Evolutionary conservation across 2,888 invertebrate genomes (phyloP).

Genomic region (Tortricodes alternella): DNA sequence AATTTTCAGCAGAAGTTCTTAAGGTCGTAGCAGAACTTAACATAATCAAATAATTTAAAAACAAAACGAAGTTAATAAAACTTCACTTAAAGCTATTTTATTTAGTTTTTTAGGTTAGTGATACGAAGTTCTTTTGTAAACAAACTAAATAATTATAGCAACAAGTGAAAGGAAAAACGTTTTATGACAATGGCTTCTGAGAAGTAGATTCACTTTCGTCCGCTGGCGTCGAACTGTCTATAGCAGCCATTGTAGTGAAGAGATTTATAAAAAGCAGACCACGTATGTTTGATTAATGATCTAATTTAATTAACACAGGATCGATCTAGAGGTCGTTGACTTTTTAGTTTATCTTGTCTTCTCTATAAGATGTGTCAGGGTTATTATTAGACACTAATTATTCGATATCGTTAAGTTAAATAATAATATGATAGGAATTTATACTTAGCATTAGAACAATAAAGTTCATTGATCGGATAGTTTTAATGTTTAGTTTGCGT

Average conservation of each 20-base stretch:
- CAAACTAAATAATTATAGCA: conserved; percentile 23
- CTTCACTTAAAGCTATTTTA: too few relatives aligned
- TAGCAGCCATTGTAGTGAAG: conserved; percentile 32
- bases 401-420: neutral
- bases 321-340: neutral
- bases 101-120: too few relatives aligned
- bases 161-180: conserved; percentile 24
- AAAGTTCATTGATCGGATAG: conserved; percentile 4
- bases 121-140: conserved; percentile 13
- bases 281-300: conserved; percentile 47
- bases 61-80: too few relatives aligned
- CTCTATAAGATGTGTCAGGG: neutral
- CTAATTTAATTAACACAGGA: conserved; percentile 6
- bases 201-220: conserved; percentile 39
- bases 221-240: conserved; percentile 37
- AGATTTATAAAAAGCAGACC: conserved; percentile 37
- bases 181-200: conserved; percentile 30
- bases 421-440: neutral
- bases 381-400: neutral
- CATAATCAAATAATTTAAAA: neutral
- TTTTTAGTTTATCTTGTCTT: neutral
- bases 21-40: too few relatives aligned
- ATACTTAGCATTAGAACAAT: neutral
- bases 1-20: too few relatives aligned
- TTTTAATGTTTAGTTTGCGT: neutral